A percentile compares a stretch with the other conserved stretches of the same genome.
Conservation (phyloP, 2,113 vertebrate species). For the Eclectus roratus region DNA sequence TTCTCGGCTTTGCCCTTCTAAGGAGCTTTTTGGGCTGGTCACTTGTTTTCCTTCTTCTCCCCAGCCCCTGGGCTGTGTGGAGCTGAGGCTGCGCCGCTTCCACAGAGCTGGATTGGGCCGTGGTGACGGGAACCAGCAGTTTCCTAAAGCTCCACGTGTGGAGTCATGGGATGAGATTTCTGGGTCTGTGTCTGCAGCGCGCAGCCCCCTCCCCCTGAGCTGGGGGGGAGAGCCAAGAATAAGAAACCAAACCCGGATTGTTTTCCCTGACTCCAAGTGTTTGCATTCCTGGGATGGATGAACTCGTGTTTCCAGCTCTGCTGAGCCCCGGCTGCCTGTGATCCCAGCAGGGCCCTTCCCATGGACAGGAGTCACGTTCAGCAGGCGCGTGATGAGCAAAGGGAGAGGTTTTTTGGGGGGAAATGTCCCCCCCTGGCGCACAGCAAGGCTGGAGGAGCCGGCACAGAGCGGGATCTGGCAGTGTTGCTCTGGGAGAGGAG, state of each 20-base stretch:
- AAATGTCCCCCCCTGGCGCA: fast-evolving
- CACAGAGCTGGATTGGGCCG: background rate
- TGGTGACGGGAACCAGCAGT: background rate
- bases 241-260: background rate
- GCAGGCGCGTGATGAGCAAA: background rate
- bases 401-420: background rate
- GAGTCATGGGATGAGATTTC: background rate
- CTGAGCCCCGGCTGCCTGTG: background rate
- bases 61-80: background rate
- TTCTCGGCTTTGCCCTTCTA: background rate
- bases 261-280: background rate
- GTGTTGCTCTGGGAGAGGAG: background rate
- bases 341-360: background rate
- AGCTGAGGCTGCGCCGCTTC: background rate
- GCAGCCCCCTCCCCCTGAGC: background rate
- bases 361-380: background rate
- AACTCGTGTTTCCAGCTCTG: background rate
- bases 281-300: background rate
- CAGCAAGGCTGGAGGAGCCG: background rate
- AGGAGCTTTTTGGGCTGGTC: background rate
- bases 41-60: background rate
- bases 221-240: slow-evolving; percentile 2
- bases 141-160: background rate
- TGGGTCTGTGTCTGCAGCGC: background rate
- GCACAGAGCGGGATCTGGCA: background rate